Evolutionary conservation across 1,140 invertebrate genomes (phyloP).

Genomic region (Diachasmimorpha longicaudata): DNA sequence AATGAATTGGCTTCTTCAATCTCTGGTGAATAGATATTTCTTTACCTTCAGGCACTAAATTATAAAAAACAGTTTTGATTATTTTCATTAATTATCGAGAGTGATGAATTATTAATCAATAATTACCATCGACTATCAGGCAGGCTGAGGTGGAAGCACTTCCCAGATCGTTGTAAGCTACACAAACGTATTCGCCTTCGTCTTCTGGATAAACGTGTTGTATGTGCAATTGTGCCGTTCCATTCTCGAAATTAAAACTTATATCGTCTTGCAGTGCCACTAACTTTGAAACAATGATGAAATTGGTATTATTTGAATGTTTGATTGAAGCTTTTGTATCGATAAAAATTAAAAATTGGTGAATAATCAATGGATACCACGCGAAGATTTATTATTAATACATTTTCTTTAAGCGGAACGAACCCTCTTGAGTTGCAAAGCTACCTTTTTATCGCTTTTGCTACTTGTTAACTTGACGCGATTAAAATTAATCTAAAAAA

Average conservation of each 20-base stretch:
- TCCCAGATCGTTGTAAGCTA: conserved; percentile 81
- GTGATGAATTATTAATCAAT: not conserved
- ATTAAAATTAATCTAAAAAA: too few species aligned
- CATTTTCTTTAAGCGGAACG: too few species aligned
- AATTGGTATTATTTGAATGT: not conserved
- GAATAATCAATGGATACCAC: too few species aligned
- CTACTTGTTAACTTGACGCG: too few species aligned
- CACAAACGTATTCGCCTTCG: conserved; percentile 87
- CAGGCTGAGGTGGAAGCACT: conserved; percentile 80
- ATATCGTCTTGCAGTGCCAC: conserved; percentile 74
- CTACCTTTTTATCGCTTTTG: too few species aligned
- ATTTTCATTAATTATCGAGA: not conserved
- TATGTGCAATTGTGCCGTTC: conserved; percentile 74
- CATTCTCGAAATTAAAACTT: conserved; percentile 70
- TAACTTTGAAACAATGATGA: conserved; percentile 55
- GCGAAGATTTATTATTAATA: too few species aligned
- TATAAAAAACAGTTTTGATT: conserved; percentile 5
- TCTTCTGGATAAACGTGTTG: conserved; percentile 83
- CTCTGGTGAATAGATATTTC: conserved; percentile 75
- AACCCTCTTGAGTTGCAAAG: too few species aligned
- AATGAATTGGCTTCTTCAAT: conserved; percentile 69
- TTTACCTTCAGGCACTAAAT: conserved; percentile 79
- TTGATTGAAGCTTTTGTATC: too few species aligned
- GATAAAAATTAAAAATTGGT: too few species aligned
- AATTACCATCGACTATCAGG: conserved; percentile 79